Evolutionary conservation across 2,888 invertebrate genomes (phyloP), one percentile per base, ranked within the genome.

Genomic region (Drosophila borealis): DNA sequence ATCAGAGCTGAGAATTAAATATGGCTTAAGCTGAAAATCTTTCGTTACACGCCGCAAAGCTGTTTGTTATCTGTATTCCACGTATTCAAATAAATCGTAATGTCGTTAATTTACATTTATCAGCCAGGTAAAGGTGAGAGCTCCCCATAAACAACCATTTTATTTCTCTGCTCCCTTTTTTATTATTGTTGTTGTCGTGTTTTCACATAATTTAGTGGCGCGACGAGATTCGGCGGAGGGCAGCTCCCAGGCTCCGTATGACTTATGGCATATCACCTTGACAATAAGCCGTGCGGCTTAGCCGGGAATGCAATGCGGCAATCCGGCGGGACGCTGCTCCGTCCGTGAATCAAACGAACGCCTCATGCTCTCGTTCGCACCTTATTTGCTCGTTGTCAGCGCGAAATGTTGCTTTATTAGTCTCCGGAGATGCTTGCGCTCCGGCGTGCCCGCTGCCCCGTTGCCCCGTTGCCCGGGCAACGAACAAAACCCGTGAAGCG

Each of bases 351-450:
- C 84, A 84, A 87, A 75, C 71, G 70, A 78, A 74, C 68, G 74
- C 77, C 56, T 33, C 67, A 44, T 59, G 63, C 60, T 13, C 48
- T 59, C 68, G 51, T 88, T 83, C 74, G 74, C 84, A 86, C 89
- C 88, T 89, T 74, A 72, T 80, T 81, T 77, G 75, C 76, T 76
- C 72, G 80, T 74, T 89, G 88, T 83, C 88, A 89, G 89, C 80
- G 77, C 74, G 81, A 80, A 84, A 89, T 90, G 85, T 89, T 91
- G 89, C 89, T 90, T 91, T 90, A 90, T 89, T 87, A 85, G 81
- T 91, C 90, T 90, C 91, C 75, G 69, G 89, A 88, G 86, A 85
- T 81, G 74, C 79, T 82, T 74, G 74, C 71, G 74, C 74, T 70
- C 49, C 65, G 70, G 41, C 67, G 59, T 78, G 76, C 78, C 29